phyloP scores from a whole-genome alignment of 2,113 vertebrate species.

The Salvelinus fontinalis region DNA sequence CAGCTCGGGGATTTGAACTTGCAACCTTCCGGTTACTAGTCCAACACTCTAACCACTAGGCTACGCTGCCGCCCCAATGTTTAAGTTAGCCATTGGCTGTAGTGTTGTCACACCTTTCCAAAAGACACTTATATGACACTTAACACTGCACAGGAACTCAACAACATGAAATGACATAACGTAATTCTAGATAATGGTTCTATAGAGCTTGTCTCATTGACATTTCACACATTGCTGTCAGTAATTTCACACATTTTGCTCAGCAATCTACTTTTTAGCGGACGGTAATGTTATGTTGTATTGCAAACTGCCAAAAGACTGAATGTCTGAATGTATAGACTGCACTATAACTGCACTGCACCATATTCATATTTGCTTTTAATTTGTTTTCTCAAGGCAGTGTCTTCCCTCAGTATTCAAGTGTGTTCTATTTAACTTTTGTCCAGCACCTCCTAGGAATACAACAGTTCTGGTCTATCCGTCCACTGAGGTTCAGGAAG shows the following conservation, averaged over 20 bases:
- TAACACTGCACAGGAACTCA: not conserved
- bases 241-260: not conserved
- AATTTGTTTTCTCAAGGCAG: not conserved
- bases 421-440: not conserved
- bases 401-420: not conserved
- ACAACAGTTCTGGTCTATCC: constrained; percentile 65
- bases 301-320: no score
- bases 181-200: no score
- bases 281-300: no score
- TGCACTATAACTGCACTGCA: no score
- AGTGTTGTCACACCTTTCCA: not conserved
- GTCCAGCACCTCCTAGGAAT: constrained; percentile 71
- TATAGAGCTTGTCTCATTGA: no score
- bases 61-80: no score
- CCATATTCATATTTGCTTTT: not conserved
- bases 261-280: no score
- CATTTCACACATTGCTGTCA: not conserved
- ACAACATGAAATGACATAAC: not conserved
- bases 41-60: no score
- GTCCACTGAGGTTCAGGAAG: constrained; percentile 64
- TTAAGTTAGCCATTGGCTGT: not conserved
- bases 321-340: no score
- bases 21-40: no score
- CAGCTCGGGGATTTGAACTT: no score
- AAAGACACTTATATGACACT: not conserved